A percentile compares a stretch with the other conserved stretches of the same genome.
These are phyloP conservation scores for Drosophila littoralis DNA, from an alignment of 1,140 invertebrate species.

Conservation along the genomic window DNA sequence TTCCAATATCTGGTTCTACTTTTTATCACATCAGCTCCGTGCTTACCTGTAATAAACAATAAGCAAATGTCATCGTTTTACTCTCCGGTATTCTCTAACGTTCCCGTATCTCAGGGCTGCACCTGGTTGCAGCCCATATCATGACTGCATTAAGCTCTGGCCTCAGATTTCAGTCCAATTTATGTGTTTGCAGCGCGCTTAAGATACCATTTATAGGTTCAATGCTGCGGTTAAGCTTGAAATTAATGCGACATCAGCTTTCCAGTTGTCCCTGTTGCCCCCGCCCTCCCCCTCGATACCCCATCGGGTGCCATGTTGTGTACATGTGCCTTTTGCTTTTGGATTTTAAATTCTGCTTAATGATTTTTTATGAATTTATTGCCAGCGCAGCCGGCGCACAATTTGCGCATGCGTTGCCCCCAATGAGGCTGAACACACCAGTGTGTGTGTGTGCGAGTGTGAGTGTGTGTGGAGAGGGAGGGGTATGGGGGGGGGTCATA, in stretches of 20 bases:
- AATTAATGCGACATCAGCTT: slow-evolving; percentile 69
- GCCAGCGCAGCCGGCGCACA: slow-evolving; percentile 69
- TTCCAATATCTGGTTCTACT: neutral
- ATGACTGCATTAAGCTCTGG: slow-evolving; percentile 26
- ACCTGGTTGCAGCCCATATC: slow-evolving; percentile 29
- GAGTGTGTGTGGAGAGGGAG: neutral
- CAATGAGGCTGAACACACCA: slow-evolving; percentile 65
- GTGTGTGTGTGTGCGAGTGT: neutral
- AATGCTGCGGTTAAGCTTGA: slow-evolving; percentile 59
- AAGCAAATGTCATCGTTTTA: slow-evolving; percentile 28
- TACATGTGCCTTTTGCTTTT: slow-evolving; percentile 47
- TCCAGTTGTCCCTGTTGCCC: slow-evolving; percentile 28
- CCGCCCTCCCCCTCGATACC: slow-evolving; percentile 1
- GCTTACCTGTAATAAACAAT: slow-evolving; percentile 21
- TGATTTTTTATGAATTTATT: slow-evolving; percentile 82
- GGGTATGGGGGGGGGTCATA: slow-evolving; percentile 1
- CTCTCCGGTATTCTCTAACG: slow-evolving; percentile 21
- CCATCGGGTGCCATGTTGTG: slow-evolving; percentile 6
- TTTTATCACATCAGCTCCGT: slow-evolving; percentile 4
- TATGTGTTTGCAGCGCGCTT: slow-evolving; percentile 59
- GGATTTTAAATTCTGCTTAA: slow-evolving; percentile 70
- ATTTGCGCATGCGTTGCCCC: slow-evolving; percentile 79
- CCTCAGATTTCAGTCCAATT: slow-evolving; percentile 42
- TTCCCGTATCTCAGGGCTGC: slow-evolving; percentile 16
- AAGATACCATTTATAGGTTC: slow-evolving; percentile 65